Percentiles rank a stretch among this genome's conserved stretches.
Conservation (phyloP, 2,888 invertebrate species). For the Chrysolina oricalcia region DNA sequence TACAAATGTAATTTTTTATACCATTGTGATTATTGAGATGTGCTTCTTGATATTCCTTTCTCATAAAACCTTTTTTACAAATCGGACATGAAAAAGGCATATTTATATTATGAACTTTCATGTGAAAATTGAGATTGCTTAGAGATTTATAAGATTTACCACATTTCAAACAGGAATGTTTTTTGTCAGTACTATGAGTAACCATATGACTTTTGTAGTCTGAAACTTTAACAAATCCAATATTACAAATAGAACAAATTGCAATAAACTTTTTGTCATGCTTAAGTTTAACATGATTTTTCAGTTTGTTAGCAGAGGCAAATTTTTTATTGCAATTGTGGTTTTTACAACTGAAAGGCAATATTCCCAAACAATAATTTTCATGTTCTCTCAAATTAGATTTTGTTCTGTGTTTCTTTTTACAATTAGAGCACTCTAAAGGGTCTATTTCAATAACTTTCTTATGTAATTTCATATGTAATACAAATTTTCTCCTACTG, state of each 20-base stretch:
- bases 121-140: conserved; percentile 70
- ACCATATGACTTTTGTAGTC: conserved; percentile 69
- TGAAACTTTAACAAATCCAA: conserved; percentile 68
- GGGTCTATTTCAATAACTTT: conserved; percentile 58
- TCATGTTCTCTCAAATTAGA: conserved; percentile 67
- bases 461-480: conserved; percentile 54
- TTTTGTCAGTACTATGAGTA: conserved; percentile 69
- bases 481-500: conserved; percentile 56
- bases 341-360: conserved; percentile 65
- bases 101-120: conserved; percentile 66
- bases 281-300: conserved; percentile 67
- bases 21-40: conserved; percentile 68
- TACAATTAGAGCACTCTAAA: conserved; percentile 65
- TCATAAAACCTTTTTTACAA: conserved; percentile 68
- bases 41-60: conserved; percentile 69
- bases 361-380: conserved; percentile 66
- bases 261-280: conserved; percentile 69
- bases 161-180: conserved; percentile 67
- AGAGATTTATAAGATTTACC: conserved; percentile 68
- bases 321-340: conserved; percentile 67
- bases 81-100: conserved; percentile 66
- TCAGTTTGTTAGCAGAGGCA: conserved; percentile 66
- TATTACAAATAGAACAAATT: conserved; percentile 69
- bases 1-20: conserved; percentile 66
- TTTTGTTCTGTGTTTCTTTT: conserved; percentile 65